Percentiles rank a stretch among this genome's conserved stretches.
These are phyloP conservation scores for Seriola dumerili DNA, from an alignment of 2,113 vertebrate genomes.

Conservation along the genomic window DNA sequence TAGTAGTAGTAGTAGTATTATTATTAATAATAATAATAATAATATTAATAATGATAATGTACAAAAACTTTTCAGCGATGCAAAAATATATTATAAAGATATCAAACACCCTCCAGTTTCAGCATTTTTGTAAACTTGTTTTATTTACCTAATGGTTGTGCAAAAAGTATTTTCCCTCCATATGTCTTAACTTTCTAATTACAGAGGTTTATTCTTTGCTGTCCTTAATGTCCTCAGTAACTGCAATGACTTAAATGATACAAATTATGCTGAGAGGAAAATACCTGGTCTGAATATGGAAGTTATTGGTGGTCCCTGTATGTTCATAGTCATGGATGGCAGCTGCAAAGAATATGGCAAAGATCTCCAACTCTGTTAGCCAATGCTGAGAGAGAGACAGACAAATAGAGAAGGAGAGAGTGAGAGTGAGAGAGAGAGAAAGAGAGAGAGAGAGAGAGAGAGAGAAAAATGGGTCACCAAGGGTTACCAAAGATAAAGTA, in stretches of 20 bases:
- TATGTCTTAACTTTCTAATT: not conserved
- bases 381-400: constrained; percentile 87
- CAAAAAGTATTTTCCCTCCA: no score
- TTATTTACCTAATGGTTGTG: no score
- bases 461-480: no score
- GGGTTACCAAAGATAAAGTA: no score
- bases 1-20: no score
- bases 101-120: not conserved
- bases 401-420: not conserved
- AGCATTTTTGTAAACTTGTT: not conserved
- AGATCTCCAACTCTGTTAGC: constrained; percentile 96
- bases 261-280: not conserved
- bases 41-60: not conserved
- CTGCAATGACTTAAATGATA: not conserved
- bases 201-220: not conserved
- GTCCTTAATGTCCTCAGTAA: not conserved
- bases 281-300: constrained; percentile 95
- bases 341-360: constrained; percentile 96
- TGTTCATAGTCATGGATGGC: constrained; percentile 97
- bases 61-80: not conserved
- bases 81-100: no score
- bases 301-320: constrained; percentile 98
- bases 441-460: no score
- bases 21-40: no score
- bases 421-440: not conserved